A percentile compares a stretch with the other conserved stretches of the same genome.
phyloP scores from a whole-genome alignment of 1,140 invertebrate species.

The Habropoda laboriosa region DNA sequence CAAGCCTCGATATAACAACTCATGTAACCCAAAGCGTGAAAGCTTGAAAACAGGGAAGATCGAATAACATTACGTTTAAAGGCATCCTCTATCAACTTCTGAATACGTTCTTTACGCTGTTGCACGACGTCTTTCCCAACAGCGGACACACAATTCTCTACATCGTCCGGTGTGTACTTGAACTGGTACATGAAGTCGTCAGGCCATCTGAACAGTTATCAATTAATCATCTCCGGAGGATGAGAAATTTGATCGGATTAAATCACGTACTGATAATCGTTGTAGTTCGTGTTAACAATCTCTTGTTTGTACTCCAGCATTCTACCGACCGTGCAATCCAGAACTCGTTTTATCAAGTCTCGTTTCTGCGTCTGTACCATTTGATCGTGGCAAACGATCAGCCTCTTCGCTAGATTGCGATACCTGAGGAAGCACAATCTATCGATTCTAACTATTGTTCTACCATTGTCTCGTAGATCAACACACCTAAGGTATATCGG shows the following conservation, averaged over 20 bases:
- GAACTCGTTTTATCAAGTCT: slow-evolving; percentile 81
- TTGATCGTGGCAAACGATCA: slow-evolving; percentile 83
- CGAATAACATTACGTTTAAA: slow-evolving; percentile 26
- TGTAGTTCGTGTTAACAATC: slow-evolving; percentile 65
- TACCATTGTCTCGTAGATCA: neutral
- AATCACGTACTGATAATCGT: slow-evolving; percentile 69
- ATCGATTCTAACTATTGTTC: neutral
- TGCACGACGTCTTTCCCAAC: slow-evolving; percentile 38
- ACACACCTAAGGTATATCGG: slow-evolving; percentile 49
- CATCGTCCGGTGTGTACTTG: slow-evolving; percentile 80
- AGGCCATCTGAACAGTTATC: slow-evolving; percentile 80
- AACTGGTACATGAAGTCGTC: slow-evolving; percentile 83
- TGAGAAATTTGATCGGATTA: slow-evolving; percentile 39
- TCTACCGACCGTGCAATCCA: slow-evolving; percentile 80
- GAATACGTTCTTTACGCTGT: slow-evolving; percentile 53
- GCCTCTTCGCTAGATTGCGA: slow-evolving; percentile 70
- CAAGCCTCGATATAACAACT: no score
- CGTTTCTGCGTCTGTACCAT: slow-evolving; percentile 86
- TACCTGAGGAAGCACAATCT: slow-evolving; percentile 68
- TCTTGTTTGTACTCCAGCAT: slow-evolving; percentile 76
- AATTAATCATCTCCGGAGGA: neutral
- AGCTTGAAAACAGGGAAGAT: no score
- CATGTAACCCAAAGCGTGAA: no score
- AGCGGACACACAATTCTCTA: slow-evolving; percentile 22
- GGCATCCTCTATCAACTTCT: slow-evolving; percentile 43